Percentiles rank a stretch among this genome's conserved stretches.
phyloP scores from a whole-genome alignment of 1,140 invertebrate genomes.

The Ctenoplectra terminalis region DNA sequence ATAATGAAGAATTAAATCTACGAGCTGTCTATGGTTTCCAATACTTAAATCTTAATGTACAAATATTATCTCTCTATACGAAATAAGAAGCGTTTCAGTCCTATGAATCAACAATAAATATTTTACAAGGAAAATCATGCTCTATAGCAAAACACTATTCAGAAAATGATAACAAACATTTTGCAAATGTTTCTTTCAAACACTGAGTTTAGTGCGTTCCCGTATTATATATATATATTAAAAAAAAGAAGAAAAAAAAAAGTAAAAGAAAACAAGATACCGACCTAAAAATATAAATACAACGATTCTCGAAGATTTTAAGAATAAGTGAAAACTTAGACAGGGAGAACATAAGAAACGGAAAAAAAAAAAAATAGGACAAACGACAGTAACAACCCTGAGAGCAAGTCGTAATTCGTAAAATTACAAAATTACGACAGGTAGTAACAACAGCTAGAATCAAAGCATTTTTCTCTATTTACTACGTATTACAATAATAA shows the following conservation, averaged over 20 bases:
- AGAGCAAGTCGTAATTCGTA: slow-evolving; percentile 71
- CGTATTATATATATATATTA: no score
- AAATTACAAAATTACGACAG: slow-evolving; percentile 58
- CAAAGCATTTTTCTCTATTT: slow-evolving; percentile 77
- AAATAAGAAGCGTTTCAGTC: slow-evolving; percentile 30
- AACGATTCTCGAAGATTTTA: slow-evolving; percentile 26
- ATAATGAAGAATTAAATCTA: slow-evolving; percentile 46
- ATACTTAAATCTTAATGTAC: slow-evolving; percentile 44
- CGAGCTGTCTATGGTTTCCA: slow-evolving; percentile 33
- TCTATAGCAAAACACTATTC: not conserved
- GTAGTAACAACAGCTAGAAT: slow-evolving; percentile 69
- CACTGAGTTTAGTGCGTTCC: not conserved
- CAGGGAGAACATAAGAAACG: slow-evolving; percentile 35
- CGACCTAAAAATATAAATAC: slow-evolving; percentile 22
- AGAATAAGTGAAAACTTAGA: slow-evolving; percentile 32
- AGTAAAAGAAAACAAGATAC: not conserved
- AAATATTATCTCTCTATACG: slow-evolving; percentile 21
- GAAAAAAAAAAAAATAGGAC: slow-evolving; percentile 30
- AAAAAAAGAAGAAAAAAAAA: not conserved
- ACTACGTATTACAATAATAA: slow-evolving; percentile 77
- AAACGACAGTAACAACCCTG: slow-evolving; percentile 78
- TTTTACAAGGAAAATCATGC: slow-evolving; percentile 8
- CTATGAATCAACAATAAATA: slow-evolving; percentile 37
- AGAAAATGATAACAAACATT: not conserved
- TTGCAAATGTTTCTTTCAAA: not conserved